Conservation (phyloP, 2,113 vertebrate genomes). For the Laterallus jamaicensis region DNA sequence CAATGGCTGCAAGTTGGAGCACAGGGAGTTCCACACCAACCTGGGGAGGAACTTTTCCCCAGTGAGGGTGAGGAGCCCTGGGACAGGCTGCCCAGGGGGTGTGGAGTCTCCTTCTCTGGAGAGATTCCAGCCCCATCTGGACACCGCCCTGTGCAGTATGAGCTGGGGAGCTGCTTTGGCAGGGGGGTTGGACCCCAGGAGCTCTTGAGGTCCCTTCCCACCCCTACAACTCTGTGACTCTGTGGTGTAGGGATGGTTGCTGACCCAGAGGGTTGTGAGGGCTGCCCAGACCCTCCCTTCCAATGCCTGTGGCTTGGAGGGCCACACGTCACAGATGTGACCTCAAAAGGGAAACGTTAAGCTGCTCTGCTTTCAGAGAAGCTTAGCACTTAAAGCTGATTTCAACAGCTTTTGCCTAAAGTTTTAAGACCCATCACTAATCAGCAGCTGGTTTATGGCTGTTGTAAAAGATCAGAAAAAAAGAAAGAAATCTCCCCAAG, state of each 20-base stretch:
- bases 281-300: background rate
- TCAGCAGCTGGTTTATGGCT: constrained; percentile 63
- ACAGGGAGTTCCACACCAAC: too few species aligned
- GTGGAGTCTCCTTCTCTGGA: too few species aligned
- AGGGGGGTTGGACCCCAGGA: too few species aligned
- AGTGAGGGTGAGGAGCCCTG: too few species aligned
- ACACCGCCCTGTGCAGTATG: too few species aligned
- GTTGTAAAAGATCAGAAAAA: constrained; percentile 57
- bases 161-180: too few species aligned
- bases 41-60: too few species aligned
- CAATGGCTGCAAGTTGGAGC: too few species aligned
- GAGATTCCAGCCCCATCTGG: too few species aligned
- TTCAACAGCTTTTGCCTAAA: constrained; percentile 64
- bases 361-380: background rate
- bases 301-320: fast-evolving
- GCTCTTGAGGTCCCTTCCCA: too few species aligned
- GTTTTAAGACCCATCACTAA: constrained; percentile 64
- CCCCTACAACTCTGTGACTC: too few species aligned
- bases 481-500: background rate
- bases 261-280: fast-evolving
- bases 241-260: background rate
- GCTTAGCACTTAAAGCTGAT: constrained; percentile 61
- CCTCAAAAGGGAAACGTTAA: constrained; percentile 10
- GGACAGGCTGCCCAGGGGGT: too few species aligned
- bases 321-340: background rate